These are phyloP conservation scores for Parascotia fuliginaria DNA, from an alignment of 2,888 invertebrate genomes.

Conservation along the genomic window DNA sequence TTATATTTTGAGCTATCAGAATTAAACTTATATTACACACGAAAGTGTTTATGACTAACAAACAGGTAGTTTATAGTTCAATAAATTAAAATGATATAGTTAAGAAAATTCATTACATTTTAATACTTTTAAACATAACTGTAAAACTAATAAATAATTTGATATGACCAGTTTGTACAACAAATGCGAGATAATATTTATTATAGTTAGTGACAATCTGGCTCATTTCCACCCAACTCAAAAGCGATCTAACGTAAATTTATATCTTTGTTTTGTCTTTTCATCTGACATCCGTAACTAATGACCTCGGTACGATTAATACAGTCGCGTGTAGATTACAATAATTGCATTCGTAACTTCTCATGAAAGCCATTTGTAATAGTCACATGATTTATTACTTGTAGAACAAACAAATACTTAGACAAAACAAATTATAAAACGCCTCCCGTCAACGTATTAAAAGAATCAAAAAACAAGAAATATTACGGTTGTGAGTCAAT, in stretches of 20 bases:
- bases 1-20: too few species aligned
- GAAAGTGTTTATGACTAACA: too few species aligned
- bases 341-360: constrained; percentile 30
- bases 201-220: constrained; percentile 44
- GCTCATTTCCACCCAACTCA: constrained; percentile 44
- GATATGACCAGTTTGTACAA: not conserved
- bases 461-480: too few species aligned
- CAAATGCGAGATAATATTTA: constrained; percentile 14
- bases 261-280: constrained; percentile 47
- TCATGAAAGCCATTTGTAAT: constrained; percentile 33
- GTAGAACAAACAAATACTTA: not conserved
- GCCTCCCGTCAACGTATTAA: not conserved
- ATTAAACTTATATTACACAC: too few species aligned
- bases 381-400: constrained; percentile 28
- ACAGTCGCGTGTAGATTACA: constrained; percentile 30
- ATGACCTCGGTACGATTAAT: constrained; percentile 35
- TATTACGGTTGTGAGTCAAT: constrained; percentile 28
- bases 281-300: constrained; percentile 47
- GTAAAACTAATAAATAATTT: not conserved
- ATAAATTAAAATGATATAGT: not conserved
- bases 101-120: not conserved
- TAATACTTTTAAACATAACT: not conserved
- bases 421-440: constrained; percentile 21
- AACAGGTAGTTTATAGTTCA: not conserved
- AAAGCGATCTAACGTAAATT: constrained; percentile 39